Percentiles rank a stretch among this genome's conserved stretches.
Conservation (phyloP, 2,113 vertebrate genomes). For the Festucalex cinctus region DNA sequence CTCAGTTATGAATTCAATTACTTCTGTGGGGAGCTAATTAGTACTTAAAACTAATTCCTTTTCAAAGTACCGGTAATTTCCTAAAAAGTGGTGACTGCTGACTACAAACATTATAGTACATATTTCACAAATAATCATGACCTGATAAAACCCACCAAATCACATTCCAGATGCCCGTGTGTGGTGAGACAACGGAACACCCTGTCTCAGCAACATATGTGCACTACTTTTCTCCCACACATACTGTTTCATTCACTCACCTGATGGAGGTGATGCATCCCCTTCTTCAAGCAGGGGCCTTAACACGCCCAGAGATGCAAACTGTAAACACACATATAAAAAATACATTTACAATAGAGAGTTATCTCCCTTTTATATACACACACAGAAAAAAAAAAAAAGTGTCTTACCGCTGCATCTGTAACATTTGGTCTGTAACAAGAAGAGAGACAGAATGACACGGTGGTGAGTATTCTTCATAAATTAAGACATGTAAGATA, state of each 20-base stretch:
- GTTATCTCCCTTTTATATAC: neutral
- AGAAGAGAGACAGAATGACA: constrained; percentile 13
- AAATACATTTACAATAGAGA: neutral
- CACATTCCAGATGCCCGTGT: neutral
- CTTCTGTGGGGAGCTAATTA: too few relatives aligned
- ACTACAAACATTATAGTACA: neutral
- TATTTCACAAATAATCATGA: neutral
- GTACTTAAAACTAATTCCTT: too few relatives aligned
- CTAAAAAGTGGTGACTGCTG: neutral
- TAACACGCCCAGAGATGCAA: constrained; percentile 60
- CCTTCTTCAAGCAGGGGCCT: constrained; percentile 33
- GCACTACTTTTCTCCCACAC: neutral
- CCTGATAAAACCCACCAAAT: neutral
- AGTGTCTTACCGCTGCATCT: constrained; percentile 78
- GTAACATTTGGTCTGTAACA: constrained; percentile 74
- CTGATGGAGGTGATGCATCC: constrained; percentile 29
- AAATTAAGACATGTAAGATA: constrained; percentile 43
- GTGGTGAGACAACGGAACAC: neutral
- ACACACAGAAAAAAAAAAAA: neutral
- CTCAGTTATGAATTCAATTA: too few relatives aligned
- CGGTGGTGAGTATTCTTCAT: constrained; percentile 23
- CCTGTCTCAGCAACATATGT: neutral
- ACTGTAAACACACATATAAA: constrained; percentile 53
- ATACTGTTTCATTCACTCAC: constrained; percentile 38
- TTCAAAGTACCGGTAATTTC: too few relatives aligned